A percentile compares a stretch with the other conserved stretches of the same genome.
Conservation (phyloP, 2,797 vertebrate species). For the Zalophus californianus region DNA sequence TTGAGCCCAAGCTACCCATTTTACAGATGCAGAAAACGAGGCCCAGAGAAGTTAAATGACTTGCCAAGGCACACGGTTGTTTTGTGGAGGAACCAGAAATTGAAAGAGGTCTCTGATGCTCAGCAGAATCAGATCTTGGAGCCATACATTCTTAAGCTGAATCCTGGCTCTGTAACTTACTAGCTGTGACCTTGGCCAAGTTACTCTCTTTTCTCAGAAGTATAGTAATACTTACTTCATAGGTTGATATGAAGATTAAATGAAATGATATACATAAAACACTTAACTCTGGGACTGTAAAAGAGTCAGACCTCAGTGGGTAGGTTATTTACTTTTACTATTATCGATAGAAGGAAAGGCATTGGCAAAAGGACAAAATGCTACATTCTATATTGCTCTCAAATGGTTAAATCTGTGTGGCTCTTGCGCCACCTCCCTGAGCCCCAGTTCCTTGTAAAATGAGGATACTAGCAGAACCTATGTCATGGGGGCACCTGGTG, state of each 20-base stretch:
- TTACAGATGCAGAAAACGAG: not conserved
- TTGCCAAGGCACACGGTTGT: not conserved
- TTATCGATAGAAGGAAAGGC: not conserved
- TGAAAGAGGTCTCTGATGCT: not conserved
- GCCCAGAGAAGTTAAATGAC: not conserved
- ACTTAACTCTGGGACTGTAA: not conserved
- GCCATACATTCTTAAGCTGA: not conserved
- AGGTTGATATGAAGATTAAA: not conserved
- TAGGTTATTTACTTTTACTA: not conserved
- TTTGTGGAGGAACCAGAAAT: not conserved
- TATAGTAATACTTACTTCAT: not conserved
- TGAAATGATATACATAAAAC: not conserved
- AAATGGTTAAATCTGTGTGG: not conserved
- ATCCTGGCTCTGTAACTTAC: not conserved
- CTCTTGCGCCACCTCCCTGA: not conserved
- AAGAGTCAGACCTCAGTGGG: not conserved
- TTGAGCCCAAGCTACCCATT: not conserved
- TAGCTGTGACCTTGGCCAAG: not conserved
- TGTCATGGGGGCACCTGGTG: not conserved
- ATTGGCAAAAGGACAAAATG: not conserved
- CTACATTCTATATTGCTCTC: not conserved
- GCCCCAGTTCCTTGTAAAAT: not conserved
- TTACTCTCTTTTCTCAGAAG: not conserved
- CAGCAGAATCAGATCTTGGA: not conserved
- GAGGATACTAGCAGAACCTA: not conserved